Conservation (phyloP, 2,888 invertebrate genomes). For the Orchesellides sinensis region DNA sequence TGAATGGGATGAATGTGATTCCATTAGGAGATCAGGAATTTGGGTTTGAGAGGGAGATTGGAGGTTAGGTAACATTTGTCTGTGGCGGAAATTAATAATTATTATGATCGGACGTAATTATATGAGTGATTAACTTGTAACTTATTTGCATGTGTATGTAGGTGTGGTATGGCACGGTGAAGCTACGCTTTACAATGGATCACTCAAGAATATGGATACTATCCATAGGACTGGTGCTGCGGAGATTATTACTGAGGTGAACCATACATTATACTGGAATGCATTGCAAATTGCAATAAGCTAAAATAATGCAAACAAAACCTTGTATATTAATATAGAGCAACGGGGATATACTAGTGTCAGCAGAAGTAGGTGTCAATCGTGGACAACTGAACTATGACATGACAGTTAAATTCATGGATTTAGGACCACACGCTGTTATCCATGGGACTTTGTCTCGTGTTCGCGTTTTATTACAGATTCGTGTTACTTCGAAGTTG, state of each 20-base stretch:
- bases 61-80: constrained; percentile 70
- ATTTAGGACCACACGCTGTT: constrained; percentile 48
- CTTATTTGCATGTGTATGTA: neutral
- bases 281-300: neutral
- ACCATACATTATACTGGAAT: neutral
- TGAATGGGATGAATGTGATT: constrained; percentile 52
- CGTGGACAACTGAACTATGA: constrained; percentile 48
- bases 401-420: constrained; percentile 67
- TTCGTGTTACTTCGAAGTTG: constrained; percentile 10
- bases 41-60: constrained; percentile 65
- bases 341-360: constrained; percentile 61
- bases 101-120: neutral
- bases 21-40: constrained; percentile 54
- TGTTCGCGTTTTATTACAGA: neutral
- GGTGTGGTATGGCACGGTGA: constrained; percentile 54
- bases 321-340: constrained; percentile 16
- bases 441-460: neutral
- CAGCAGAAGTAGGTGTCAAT: constrained; percentile 64
- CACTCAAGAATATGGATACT: constrained; percentile 20
- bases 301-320: neutral
- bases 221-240: constrained; percentile 57
- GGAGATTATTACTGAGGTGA: constrained; percentile 15
- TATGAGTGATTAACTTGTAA: neutral
- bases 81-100: constrained; percentile 32
- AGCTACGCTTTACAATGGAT: constrained; percentile 63